Percentiles rank a stretch among this genome's conserved stretches.
Evolutionary conservation across 2,888 invertebrate genomes (phyloP).

Genomic region (Brachylomia viminalis): DNA sequence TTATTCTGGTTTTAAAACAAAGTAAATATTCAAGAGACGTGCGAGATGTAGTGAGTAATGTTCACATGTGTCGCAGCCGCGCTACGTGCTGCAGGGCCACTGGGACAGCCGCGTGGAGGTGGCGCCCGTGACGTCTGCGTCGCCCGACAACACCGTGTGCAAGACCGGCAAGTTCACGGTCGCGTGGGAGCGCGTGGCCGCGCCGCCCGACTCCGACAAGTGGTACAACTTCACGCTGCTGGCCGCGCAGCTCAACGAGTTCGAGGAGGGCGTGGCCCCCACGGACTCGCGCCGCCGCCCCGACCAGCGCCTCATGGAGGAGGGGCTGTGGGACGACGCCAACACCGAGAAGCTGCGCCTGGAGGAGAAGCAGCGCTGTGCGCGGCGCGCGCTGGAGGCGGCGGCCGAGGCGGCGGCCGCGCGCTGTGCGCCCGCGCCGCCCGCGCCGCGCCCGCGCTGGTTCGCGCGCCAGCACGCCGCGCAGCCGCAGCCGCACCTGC

Average conservation of each 20-base stretch:
- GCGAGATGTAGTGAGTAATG: neutral
- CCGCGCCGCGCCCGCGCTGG: constrained; percentile 96
- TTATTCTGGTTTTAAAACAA: neutral
- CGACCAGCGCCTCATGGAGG: constrained; percentile 99
- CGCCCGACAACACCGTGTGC: constrained; percentile 95
- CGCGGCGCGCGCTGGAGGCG: constrained; percentile 94
- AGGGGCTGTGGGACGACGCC: constrained; percentile 97
- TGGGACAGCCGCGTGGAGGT: constrained; percentile 99
- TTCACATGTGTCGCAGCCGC: constrained; percentile 90
- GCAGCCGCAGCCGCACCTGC: constrained; percentile 85
- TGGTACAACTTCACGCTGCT: constrained; percentile 98
- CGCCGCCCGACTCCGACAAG: constrained; percentile 92
- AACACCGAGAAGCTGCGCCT: constrained; percentile 95
- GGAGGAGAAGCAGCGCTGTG: constrained; percentile 98
- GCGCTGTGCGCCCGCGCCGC: constrained; percentile 91
- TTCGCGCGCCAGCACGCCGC: constrained; percentile 93
- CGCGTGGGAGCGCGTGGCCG: constrained; percentile 96
- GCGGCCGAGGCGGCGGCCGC: constrained; percentile 94
- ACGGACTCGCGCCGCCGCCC: constrained; percentile 98
- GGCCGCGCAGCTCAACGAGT: constrained; percentile 99
- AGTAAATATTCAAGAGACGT: neutral
- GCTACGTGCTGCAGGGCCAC: constrained; percentile 95
- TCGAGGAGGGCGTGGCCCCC: constrained; percentile 97
- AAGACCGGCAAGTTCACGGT: constrained; percentile 96
- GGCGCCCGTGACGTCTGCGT: constrained; percentile 94